Percentiles rank a stretch among this genome's conserved stretches.
Conservation (phyloP, 2,888 invertebrate species). For the Odontocerum albicorne region DNA sequence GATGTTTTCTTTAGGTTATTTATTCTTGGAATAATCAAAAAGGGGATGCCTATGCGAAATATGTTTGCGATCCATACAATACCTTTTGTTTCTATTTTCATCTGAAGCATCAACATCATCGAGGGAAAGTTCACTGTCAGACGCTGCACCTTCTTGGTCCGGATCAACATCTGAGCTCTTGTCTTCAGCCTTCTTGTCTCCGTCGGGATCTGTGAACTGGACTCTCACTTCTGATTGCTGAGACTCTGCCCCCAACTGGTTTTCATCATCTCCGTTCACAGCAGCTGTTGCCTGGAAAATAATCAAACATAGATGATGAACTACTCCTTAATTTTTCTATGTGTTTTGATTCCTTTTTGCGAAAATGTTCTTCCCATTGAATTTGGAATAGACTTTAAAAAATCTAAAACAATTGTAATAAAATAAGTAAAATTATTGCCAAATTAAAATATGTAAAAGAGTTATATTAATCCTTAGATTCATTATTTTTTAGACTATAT, state of each 20-base stretch:
- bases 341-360: too few species aligned
- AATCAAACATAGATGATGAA: conserved; percentile 18
- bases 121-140: conserved; percentile 67
- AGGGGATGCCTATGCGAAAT: too few species aligned
- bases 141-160: conserved; percentile 54
- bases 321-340: conserved; percentile 11
- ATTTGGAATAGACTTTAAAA: neutral
- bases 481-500: too few species aligned
- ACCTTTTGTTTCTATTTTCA: conserved; percentile 81
- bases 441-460: too few species aligned
- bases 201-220: conserved; percentile 53
- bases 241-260: conserved; percentile 60
- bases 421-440: too few species aligned
- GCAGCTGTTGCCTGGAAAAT: conserved; percentile 43
- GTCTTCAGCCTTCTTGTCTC: conserved; percentile 38
- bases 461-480: too few species aligned
- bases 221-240: conserved; percentile 65
- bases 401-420: too few species aligned
- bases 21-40: too few species aligned
- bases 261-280: conserved; percentile 52
- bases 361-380: neutral
- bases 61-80: conserved; percentile 5
- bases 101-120: conserved; percentile 72
- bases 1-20: too few species aligned
- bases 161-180: conserved; percentile 41